Percentiles rank a stretch among this genome's conserved stretches.
phyloP scores from a whole-genome alignment of 1,140 invertebrate species.

The Phymorhynchus buccinoides region DNA sequence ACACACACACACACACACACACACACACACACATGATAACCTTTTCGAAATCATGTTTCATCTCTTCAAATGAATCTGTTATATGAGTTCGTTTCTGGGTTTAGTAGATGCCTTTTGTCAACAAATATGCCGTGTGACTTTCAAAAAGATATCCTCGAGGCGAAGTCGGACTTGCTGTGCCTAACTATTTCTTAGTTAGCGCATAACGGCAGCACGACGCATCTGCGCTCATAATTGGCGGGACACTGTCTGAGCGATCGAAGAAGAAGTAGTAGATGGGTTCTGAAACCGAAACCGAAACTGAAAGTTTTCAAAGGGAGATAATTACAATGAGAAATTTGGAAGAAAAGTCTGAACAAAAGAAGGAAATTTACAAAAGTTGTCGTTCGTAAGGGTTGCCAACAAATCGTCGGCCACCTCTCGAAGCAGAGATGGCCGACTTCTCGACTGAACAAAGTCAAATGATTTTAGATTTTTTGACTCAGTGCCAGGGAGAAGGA shows the following conservation, averaged over 20 bases:
- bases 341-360: background rate
- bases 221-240: no score
- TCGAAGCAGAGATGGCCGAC: constrained; percentile 1
- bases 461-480: background rate
- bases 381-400: constrained; percentile 3
- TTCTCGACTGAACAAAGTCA: background rate
- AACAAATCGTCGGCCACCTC: no score
- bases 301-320: background rate
- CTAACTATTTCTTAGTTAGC: background rate
- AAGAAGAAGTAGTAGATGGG: no score
- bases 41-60: background rate
- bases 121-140: no score
- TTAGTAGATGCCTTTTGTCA: no score
- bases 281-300: no score
- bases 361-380: background rate
- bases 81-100: background rate
- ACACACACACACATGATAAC: background rate
- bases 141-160: no score
- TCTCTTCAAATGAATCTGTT: background rate
- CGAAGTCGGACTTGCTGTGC: no score
- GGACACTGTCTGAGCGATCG: no score
- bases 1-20: background rate
- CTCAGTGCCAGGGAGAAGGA: background rate
- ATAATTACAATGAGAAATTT: background rate
- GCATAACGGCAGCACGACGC: background rate